Evolutionary conservation across 1,140 invertebrate species (phyloP), one percentile per base, ranked within the genome.

Genomic region (Drosophila kanapiae): DNA sequence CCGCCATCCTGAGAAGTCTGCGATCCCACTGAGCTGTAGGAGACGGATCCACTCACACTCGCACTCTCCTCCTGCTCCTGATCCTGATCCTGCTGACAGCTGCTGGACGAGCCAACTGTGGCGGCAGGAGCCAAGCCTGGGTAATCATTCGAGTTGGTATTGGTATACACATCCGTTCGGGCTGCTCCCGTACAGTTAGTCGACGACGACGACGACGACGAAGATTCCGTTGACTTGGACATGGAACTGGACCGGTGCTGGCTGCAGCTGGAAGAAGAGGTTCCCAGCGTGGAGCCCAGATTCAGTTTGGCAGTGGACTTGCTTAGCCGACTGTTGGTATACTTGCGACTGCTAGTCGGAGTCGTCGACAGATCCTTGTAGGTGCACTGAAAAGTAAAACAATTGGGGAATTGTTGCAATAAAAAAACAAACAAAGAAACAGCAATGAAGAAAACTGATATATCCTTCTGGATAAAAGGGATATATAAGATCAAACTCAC

Each of bases 291-390:
- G 54, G 78, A 78, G 38, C 86, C 78, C 43, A 92, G 63, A 67
- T 92, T 92, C 11, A 92, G 60, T 91, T 92, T 92, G 81, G 91
- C 91, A 91, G 90, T 92, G 78, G 91, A 92, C 80, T 92, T 92
- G 75, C 86, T 92, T 58, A 92, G 70, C 60, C 91, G 88, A 47
- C 69, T 91, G 31, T 91, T 87, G 27, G 84, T 91, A 47, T 76
- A 85, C 40, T 82, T 85, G 42, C 91, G 86, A 56, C 91, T 92
- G 71, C 91, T 92, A 3, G 91, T 92, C 8, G 91, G 91, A 6
- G 91, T 92, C 57, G 91, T 82, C 37, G 85, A 80, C 33, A 85
- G 64, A 75, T 92, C 91, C 51, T 92, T 92, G 59, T 92, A 92
- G 11, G 91, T 91, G 76, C 79, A 91, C 88, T 91, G 23, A 31